phyloP scores from a whole-genome alignment of 2,113 vertebrate species.

The Dolichotis patagonum region DNA sequence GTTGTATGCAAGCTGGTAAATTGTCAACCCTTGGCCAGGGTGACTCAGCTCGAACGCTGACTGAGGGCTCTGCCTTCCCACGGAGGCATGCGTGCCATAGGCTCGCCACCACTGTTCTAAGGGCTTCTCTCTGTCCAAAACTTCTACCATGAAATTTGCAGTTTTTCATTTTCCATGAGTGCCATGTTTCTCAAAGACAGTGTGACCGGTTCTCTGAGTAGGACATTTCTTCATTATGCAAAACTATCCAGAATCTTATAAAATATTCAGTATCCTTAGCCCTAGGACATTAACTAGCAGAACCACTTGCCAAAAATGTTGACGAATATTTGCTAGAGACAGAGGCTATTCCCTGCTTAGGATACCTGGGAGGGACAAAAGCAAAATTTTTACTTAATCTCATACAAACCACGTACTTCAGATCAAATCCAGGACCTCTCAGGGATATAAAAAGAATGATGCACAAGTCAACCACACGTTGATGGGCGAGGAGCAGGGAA shows the following conservation, averaged over 20 bases:
- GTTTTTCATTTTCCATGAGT: not conserved
- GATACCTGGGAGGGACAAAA: not conserved
- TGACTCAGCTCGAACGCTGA: not conserved
- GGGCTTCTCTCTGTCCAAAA: not conserved
- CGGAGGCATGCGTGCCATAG: accelerated
- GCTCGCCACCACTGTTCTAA: not conserved
- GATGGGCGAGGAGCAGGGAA: not conserved
- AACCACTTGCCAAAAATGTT: not conserved
- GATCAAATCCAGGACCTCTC: not conserved
- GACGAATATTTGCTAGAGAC: not conserved
- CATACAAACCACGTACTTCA: not conserved
- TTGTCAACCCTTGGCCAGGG: not conserved
- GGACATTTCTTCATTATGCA: not conserved
- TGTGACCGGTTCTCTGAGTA: not conserved
- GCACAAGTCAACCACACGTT: not conserved
- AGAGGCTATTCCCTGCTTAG: not conserved
- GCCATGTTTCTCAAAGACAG: not conserved
- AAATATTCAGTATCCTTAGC: not conserved
- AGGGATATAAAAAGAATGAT: not conserved
- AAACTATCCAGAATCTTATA: not conserved
- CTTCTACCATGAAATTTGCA: not conserved
- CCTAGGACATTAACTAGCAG: not conserved
- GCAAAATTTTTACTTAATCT: not conserved
- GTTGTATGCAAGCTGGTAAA: not conserved
- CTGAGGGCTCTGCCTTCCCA: not conserved